Evolutionary conservation across 64 coral and sea anemone genomes (phyloP).

Genomic region (Montipora efflorescens): DNA sequence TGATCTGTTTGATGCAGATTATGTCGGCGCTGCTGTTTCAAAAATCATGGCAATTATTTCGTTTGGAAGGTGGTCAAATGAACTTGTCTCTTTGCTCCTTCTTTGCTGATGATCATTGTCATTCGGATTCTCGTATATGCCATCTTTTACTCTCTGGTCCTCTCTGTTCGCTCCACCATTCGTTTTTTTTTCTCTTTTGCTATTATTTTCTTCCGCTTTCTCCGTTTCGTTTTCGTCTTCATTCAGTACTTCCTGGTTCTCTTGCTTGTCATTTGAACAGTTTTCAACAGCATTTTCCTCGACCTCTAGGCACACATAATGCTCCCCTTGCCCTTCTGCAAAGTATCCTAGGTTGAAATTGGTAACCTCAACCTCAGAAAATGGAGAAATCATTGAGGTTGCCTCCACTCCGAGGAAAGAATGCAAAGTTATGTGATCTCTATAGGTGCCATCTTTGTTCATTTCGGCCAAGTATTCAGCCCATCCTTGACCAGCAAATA

Average conservation of each 20-base stretch:
- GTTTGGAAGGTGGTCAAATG: conserved; percentile 46
- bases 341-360: background rate
- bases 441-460: conserved; percentile 47
- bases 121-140: conserved; percentile 51
- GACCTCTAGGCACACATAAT: conserved; percentile 50
- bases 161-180: conserved; percentile 55
- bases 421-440: conserved; percentile 54
- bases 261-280: conserved; percentile 64
- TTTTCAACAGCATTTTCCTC: conserved; percentile 58
- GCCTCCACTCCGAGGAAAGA: conserved; percentile 9
- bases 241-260: conserved; percentile 55
- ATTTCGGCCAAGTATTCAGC: conserved; percentile 46
- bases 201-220: conserved; percentile 45
- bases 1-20: too few relatives aligned
- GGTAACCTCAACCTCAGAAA: conserved; percentile 26
- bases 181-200: conserved; percentile 52
- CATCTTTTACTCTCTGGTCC: conserved; percentile 53
- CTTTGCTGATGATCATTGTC: conserved; percentile 41
- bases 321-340: conserved; percentile 54
- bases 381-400: conserved; percentile 6
- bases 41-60: conserved; percentile 70
- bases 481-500: conserved; percentile 47
- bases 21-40: conserved; percentile 22
- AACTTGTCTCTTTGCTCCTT: conserved; percentile 3
- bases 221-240: conserved; percentile 43